These are phyloP conservation scores for Drosophila ficusphila DNA, from an alignment of 1,140 invertebrate genomes.

Conservation along the genomic window DNA sequence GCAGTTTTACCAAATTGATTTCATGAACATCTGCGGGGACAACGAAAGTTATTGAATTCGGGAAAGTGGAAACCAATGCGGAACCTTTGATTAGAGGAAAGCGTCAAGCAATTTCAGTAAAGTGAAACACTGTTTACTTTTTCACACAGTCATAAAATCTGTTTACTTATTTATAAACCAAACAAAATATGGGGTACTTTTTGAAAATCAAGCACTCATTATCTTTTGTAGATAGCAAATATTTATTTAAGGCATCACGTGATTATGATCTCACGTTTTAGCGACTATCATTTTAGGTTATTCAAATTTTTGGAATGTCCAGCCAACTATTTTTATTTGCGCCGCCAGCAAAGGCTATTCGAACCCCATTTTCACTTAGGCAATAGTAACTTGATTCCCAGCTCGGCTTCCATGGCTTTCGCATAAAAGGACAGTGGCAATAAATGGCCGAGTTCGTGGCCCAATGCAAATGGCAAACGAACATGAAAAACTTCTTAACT, in stretches of 20 bases:
- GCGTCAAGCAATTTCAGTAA: neutral
- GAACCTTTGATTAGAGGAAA: conserved; percentile 1
- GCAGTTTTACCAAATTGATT: conserved; percentile 29
- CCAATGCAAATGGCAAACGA: conserved; percentile 65
- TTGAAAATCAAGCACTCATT: too few relatives aligned
- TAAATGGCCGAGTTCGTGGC: conserved; percentile 18
- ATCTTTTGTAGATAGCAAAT: too few relatives aligned
- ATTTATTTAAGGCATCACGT: too few relatives aligned
- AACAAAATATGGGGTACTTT: too few relatives aligned
- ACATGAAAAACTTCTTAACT: conserved; percentile 74
- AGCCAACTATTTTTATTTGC: neutral
- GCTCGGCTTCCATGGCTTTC: neutral
- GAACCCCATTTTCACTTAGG: neutral
- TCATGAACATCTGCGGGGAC: neutral
- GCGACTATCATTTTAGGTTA: too few relatives aligned
- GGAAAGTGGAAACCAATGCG: neutral
- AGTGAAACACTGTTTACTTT: neutral
- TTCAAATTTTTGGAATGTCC: neutral
- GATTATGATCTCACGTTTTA: too few relatives aligned
- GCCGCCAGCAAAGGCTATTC: neutral
- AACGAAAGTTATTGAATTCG: conserved; percentile 2
- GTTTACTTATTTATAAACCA: neutral
- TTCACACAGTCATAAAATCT: neutral
- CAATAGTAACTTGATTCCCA: neutral
- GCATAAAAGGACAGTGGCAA: conserved; percentile 52